phyloP scores from a whole-genome alignment of 2,113 vertebrate species.

The Zapus hudsonius region DNA sequence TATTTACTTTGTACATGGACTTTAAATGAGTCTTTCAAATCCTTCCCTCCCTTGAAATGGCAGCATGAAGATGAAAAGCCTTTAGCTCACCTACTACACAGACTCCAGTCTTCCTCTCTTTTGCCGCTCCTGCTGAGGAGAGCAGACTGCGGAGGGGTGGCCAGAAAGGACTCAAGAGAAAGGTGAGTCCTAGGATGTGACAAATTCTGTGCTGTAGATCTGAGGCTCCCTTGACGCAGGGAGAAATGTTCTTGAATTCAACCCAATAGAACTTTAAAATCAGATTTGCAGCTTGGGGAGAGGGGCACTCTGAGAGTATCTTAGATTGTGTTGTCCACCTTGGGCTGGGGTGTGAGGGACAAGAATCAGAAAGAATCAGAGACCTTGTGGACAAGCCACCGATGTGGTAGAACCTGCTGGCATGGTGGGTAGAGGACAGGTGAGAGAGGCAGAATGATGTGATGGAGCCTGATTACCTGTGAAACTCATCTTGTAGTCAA shows the following conservation, averaged over 20 bases:
- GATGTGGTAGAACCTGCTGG: neutral
- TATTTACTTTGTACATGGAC: constrained; percentile 1
- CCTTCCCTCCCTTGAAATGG: neutral
- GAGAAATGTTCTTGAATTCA: neutral
- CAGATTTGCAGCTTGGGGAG: neutral
- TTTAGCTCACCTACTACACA: accelerated
- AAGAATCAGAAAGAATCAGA: no score
- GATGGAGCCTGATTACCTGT: neutral
- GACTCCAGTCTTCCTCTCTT: neutral
- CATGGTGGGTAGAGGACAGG: neutral
- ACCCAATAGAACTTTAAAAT: neutral
- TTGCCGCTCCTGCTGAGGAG: no score
- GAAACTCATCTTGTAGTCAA: accelerated
- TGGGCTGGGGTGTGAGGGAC: neutral
- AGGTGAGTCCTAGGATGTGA: neutral
- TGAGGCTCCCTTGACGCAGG: neutral
- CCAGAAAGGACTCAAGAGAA: neutral
- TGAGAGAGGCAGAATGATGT: accelerated
- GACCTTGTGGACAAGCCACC: accelerated
- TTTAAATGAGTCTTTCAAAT: constrained; percentile 43
- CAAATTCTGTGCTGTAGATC: neutral
- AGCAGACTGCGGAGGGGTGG: no score
- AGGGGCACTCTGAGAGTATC: neutral
- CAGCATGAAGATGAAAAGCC: neutral
- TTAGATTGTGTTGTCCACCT: neutral